Conservation (phyloP, 2,797 vertebrate genomes). For the Xiphophorus birchmanni region DNA sequence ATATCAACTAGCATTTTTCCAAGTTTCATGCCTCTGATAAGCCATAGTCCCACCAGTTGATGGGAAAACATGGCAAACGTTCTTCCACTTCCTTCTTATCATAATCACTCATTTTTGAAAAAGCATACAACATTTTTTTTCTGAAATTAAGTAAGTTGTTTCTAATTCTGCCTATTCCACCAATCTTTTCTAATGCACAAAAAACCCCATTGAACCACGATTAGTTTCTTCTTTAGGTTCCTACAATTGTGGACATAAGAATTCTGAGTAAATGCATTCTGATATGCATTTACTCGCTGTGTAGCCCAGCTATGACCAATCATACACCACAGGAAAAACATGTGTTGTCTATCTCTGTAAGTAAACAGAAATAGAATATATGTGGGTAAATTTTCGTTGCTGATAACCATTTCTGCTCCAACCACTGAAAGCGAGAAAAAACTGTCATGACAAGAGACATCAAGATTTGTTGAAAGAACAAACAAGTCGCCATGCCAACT, state of each 20-base stretch:
- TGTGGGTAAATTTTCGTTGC: background rate
- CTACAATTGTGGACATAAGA: background rate
- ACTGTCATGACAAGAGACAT: background rate
- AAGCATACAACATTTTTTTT: too few relatives aligned
- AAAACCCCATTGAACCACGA: too few relatives aligned
- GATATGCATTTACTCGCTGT: background rate
- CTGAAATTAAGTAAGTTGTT: too few relatives aligned
- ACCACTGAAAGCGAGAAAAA: background rate
- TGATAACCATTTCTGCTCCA: background rate
- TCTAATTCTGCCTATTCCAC: too few relatives aligned
- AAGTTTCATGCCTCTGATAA: too few relatives aligned
- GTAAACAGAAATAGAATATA: background rate
- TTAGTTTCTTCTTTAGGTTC: too few relatives aligned
- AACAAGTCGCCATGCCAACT: background rate
- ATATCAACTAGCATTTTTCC: too few relatives aligned
- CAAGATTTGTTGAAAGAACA: background rate
- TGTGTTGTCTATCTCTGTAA: background rate
- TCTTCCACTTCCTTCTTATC: too few relatives aligned
- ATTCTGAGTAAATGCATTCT: background rate
- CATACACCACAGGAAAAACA: background rate
- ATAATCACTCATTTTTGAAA: too few relatives aligned
- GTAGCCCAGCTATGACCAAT: background rate
- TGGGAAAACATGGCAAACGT: too few relatives aligned
- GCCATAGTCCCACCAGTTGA: too few relatives aligned
- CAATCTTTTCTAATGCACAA: too few relatives aligned